These are phyloP conservation scores for Antedon mediterranea DNA, from an alignment of 53 echinoderm and acorn worm species.

Conservation along the genomic window DNA sequence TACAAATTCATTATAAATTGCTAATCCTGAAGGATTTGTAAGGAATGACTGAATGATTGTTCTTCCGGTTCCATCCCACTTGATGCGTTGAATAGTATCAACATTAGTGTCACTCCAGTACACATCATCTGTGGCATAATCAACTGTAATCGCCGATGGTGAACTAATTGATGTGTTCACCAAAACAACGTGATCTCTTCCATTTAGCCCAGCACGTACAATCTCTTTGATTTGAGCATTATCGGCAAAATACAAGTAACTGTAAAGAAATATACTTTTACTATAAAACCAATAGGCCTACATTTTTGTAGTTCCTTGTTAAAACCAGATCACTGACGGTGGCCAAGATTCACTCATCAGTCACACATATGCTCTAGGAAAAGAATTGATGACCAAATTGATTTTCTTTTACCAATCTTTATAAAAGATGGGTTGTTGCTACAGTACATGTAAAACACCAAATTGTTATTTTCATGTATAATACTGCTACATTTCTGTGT, in stretches of 20 bases:
- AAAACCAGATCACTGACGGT: no score
- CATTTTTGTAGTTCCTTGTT: no score
- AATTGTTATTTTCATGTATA: no score
- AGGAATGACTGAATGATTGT: constrained; percentile 15
- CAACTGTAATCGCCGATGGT: constrained; percentile 35
- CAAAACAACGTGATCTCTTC: constrained; percentile 21
- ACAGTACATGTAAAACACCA: no score
- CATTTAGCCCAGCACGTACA: constrained; percentile 25
- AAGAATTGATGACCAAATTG: no score
- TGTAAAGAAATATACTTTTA: no score
- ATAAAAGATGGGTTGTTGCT: no score
- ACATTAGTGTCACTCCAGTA: constrained; percentile 35
- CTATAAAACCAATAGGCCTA: no score
- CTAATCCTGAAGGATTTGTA: constrained; percentile 33
- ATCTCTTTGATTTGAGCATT: constrained; percentile 34
- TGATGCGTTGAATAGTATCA: constrained; percentile 32
- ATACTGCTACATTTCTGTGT: no score
- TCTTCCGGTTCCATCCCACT: constrained; percentile 52
- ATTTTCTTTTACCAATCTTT: no score
- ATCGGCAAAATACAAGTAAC: constrained; percentile 62
- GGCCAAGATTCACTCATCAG: no score
- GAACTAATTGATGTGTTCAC: constrained; percentile 11
- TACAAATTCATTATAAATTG: constrained; percentile 41
- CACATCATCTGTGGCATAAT: constrained; percentile 33
- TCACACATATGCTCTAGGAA: no score